Percentiles rank a stretch among this genome's conserved stretches.
phyloP scores from a whole-genome alignment of 2,113 vertebrate species.

The Hylia prasina region DNA sequence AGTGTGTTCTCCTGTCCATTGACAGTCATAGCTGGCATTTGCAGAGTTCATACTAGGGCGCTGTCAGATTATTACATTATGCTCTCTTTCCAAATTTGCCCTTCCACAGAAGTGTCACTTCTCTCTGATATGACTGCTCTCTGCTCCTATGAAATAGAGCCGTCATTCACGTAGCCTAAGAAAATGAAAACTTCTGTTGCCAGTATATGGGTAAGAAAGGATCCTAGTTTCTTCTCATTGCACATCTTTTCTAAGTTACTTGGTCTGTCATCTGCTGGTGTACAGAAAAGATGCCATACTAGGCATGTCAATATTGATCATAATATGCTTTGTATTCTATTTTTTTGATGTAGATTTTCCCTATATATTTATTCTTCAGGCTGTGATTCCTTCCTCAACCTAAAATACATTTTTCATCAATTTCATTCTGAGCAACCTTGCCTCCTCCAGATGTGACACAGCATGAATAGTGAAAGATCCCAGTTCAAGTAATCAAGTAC shows the following conservation, averaged over 20 bases:
- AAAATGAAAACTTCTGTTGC: neutral
- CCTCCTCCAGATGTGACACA: neutral
- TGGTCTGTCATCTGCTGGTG: accelerated
- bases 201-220: neutral
- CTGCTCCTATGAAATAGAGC: neutral
- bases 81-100: neutral
- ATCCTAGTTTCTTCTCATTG: neutral
- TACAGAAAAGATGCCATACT: neutral
- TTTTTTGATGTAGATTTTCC: neutral
- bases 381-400: neutral
- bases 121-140: neutral
- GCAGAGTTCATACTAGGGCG: neutral
- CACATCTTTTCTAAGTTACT: neutral
- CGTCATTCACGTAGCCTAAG: neutral
- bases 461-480: neutral
- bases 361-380: neutral
- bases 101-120: neutral
- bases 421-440: neutral
- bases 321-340: neutral
- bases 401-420: neutral
- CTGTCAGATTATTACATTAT: neutral
- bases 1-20: neutral
- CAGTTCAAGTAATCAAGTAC: neutral
- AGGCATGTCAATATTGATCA: too few relatives aligned
- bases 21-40: neutral